Base-by-base conservation (phyloP, 2,888 invertebrate genomes). In the Sclerodermus sp. region DNA sequence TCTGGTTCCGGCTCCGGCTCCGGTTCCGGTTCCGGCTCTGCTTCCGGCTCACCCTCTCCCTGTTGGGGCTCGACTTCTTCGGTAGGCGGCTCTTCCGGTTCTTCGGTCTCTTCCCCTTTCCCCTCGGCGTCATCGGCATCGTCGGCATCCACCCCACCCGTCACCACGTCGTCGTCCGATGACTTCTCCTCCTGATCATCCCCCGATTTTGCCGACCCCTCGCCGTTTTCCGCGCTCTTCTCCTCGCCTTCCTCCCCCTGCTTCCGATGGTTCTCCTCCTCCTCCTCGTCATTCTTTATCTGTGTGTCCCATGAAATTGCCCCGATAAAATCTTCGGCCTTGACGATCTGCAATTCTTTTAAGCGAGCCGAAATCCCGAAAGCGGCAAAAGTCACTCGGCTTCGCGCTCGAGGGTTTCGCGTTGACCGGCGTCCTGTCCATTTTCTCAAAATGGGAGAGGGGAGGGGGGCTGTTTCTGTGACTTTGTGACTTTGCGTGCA, bases 231-330 rank as follows among this genome's bases (percentile, higher is more conserved):
- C 8, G 43, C 51, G 23, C 53, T 55, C 30, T 51, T 45, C 41
- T 46, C 45, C 6, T 45, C 16, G 42, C 47, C 52, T 38, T 39
- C 53, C 40, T 60, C 49, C 16, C 47, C 49, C 37, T 55, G 55
- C 16, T 53, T 45, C 13, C 46, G 42, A 18, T 32, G 2, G 23
- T 18, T 34, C n/a, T 30, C 34, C 6, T 57, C 53, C 17, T 61
- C 39, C 47, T 52, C 17, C 58, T 63, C 64, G 32, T 59, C 62
- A 55, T 60, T 70, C 53, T 60, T 67, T 44, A 65, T 71, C 71
- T 67, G 62, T 65, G n/a, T n/a, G n/a, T 68, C 62, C 55, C 57
- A 57, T 57, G 62, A 67, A 66, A 62, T 55, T 53, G 55, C 57
- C 23, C 23, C 3, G 53, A 55, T 65, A 46, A 58, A 56, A 53